A percentile compares a stretch with the other conserved stretches of the same genome.
Conservation (phyloP, 2,797 vertebrate genomes). For the Falco rusticolus region DNA sequence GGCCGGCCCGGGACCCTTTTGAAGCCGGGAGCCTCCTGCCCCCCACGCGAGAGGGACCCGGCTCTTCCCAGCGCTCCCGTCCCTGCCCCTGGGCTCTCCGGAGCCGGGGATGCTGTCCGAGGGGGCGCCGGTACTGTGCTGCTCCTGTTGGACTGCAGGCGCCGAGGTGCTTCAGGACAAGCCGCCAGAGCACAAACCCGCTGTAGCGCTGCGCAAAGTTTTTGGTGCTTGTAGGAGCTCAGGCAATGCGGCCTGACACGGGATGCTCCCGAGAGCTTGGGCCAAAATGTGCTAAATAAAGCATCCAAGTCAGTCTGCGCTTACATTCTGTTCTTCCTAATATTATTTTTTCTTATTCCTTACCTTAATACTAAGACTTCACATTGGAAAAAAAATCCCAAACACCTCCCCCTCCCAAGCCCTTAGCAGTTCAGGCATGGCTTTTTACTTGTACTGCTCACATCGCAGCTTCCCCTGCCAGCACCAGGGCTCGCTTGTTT, state of each 20-base stretch:
- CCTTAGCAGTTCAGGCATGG: not conserved
- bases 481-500: not conserved
- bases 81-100: not conserved
- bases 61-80: not conserved
- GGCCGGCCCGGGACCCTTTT: not conserved
- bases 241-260: not conserved
- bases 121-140: not conserved
- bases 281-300: not conserved
- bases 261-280: not conserved
- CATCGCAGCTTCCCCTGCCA: not conserved
- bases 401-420: too few species aligned
- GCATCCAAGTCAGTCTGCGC: not conserved
- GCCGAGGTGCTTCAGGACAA: not conserved
- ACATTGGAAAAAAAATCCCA: not conserved
- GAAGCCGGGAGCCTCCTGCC: not conserved
- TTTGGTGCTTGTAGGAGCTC: not conserved
- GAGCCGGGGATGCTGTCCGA: not conserved
- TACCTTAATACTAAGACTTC: not conserved
- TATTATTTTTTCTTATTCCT: not conserved
- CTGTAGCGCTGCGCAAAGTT: not conserved
- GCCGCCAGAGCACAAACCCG: not conserved
- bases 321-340: not conserved
- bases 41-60: not conserved
- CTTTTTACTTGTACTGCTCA: not conserved
- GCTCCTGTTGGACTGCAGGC: too few species aligned